These are phyloP conservation scores for Aurelia sp. DNA, from an alignment of 30 jellyfish, hydroid and myxozoan genomes.

Conservation along the genomic window DNA sequence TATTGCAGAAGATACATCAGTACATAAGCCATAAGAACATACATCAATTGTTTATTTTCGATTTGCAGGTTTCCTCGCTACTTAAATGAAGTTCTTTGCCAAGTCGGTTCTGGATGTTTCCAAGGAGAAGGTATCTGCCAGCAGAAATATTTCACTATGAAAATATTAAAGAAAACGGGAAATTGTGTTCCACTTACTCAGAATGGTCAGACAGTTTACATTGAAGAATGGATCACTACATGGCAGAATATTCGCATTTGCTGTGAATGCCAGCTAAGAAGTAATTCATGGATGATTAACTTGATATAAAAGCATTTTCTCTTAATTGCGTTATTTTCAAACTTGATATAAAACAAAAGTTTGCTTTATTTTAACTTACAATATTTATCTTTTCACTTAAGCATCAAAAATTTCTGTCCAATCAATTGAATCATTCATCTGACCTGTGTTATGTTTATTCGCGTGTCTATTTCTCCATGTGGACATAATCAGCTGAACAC, in stretches of 20 bases:
- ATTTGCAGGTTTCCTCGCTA: background rate
- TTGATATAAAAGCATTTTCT: background rate
- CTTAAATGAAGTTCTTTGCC: background rate
- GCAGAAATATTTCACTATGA: constrained; percentile 12
- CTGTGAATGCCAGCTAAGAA: constrained; percentile 17
- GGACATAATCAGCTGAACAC: too few species aligned
- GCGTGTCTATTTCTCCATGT: too few species aligned
- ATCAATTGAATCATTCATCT: too few species aligned
- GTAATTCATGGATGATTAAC: background rate
- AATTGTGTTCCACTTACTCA: constrained; percentile 16
- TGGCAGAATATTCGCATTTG: constrained; percentile 2
- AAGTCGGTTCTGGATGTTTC: background rate
- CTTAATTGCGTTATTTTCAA: too few species aligned
- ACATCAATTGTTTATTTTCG: too few species aligned
- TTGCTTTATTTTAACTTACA: too few species aligned
- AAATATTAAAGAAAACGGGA: background rate
- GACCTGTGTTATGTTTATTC: too few species aligned
- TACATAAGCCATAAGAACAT: too few species aligned
- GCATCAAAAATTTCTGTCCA: too few species aligned
- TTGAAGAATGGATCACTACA: constrained; percentile 20
- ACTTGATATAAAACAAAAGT: too few species aligned
- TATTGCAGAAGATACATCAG: too few species aligned
- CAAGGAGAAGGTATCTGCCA: background rate
- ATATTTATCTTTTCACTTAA: too few species aligned
- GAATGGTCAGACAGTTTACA: constrained; percentile 2